Percentiles rank a stretch among this genome's conserved stretches.
Conservation (phyloP, 2,888 invertebrate species). For the Spilosoma lubricipeda region DNA sequence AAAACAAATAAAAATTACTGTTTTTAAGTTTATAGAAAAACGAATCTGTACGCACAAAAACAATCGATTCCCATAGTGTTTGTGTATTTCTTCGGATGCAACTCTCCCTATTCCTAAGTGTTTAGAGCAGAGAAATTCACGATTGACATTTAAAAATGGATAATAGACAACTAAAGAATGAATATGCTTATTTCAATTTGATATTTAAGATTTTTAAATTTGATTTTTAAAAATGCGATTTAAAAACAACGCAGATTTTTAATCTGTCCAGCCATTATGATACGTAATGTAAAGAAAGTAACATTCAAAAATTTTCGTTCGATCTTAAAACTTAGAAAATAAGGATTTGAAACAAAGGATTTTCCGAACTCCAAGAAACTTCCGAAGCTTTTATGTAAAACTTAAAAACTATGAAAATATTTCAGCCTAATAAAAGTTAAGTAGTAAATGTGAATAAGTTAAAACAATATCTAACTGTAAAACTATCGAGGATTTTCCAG, state of each 20-base stretch:
- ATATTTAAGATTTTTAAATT: not conserved
- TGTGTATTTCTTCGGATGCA: not conserved
- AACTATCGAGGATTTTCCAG: constrained; percentile 28
- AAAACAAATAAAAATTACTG: too few relatives aligned
- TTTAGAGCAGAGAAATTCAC: not conserved
- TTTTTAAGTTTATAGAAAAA: too few relatives aligned
- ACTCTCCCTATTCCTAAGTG: not conserved
- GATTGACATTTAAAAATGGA: not conserved
- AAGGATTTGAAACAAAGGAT: not conserved
- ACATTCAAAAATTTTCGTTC: too few relatives aligned
- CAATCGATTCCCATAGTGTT: not conserved
- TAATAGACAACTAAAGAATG: not conserved
- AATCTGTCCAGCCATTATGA: not conserved
- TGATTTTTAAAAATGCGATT: not conserved
- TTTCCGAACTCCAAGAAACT: not conserved
- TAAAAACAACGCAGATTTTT: not conserved
- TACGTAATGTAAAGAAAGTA: not conserved
- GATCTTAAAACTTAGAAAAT: not conserved
- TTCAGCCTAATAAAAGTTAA: constrained; percentile 51
- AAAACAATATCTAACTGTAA: constrained; percentile 27
- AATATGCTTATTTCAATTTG: not conserved
- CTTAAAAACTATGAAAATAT: constrained; percentile 34
- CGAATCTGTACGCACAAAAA: not conserved
- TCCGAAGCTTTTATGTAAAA: constrained; percentile 14
- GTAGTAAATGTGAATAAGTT: constrained; percentile 42